Base-by-base conservation (phyloP, 1,140 invertebrate genomes). In the Diorhabda elongata region DNA sequence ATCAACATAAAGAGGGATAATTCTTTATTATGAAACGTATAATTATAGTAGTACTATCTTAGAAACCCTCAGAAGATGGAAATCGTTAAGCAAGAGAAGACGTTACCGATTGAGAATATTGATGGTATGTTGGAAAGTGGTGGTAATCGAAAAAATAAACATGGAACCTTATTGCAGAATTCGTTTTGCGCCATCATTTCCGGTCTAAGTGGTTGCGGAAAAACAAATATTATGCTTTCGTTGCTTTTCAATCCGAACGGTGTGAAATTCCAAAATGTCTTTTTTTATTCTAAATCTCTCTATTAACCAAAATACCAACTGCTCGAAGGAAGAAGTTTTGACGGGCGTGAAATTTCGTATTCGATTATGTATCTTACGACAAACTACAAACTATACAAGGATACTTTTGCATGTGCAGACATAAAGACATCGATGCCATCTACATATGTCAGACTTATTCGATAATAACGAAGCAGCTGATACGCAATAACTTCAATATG, bases 391-490 rank as follows among this genome's bases (percentile, higher is more conserved):
- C 75, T 57, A 77, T 83, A 41, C 61, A 71, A 68, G 71, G 76
- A 52, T 82, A 78, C 63, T 83, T 82, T 72, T 72, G 71, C 64
- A 81, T 79, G 76, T 81, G 79, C 6, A 67, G 80, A 64, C 80
- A 81, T 77, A 77, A 78, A 44, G 7, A 45, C 56, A 66, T 75
- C 8, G 74, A 75, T 62, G 43, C 58, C 44, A 70, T 79, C 71
- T 82, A 79, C 74, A 59, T 82, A 43, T 71, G 74, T 70, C 80
- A 82, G 71, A 80, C 79, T 2, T 82, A 83, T 73, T 70, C 79
- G 4, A 73, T 73, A 62, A 78, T 82, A 64, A 79, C 77, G 7
- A 83, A 83, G 77, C 81, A 83, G 72, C 74, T 83, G 56, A 71
- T 82, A 44, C 67, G 80, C 9, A 81, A 84, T 64, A 71, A 84